Evolutionary conservation across 1,140 invertebrate species (phyloP), one percentile per base, ranked within the genome.

Genomic region (Sarcophaga bullata): DNA sequence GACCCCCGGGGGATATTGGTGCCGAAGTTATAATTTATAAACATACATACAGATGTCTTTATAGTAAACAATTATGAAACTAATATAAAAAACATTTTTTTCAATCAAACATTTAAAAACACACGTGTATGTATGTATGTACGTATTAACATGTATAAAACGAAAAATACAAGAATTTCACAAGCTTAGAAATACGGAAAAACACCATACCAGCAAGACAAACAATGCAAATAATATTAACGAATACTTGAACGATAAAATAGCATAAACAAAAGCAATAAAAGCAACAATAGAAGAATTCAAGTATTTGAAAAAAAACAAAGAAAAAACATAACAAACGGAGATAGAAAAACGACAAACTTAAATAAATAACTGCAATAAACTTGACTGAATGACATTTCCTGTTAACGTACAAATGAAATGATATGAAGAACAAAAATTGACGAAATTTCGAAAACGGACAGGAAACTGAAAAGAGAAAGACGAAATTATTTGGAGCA

Each of bases 321-420:
- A n/a, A n/a, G n/a, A n/a, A n/a, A n/a, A 62, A 25, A 68, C 54
- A 68, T 6, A 68, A 68, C 4, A 68, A 68, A 37, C 25, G 25
- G 25, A 37, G 25, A 37, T 37, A 37, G 25, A 37, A 4, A 37
- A 4, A 37, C 19, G 62, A 68, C 54, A 58, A 58, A 37, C 19
- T 7, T 68, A 58, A 58, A 58, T 68, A 68, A 68, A 68, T 68
- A 68, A 68, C 62, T 68, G 62, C 62, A 68, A 68, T 68, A 68
- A 68, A 58, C 11, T 58, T 58, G 15, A 15, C 54, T 58, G n/a
- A 58, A 68, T 17, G 17, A 68, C 62, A 68, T 68, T 68, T 68
- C 62, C 62, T 19, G n/a, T 68, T 25, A 68, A 68, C 25, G 25
- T 37, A 37, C 25, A 37, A 37, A 37, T 37, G 25, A 37, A 37